Base-by-base conservation (phyloP, 2,888 invertebrate species). In the Lepidochitona cinerea region DNA sequence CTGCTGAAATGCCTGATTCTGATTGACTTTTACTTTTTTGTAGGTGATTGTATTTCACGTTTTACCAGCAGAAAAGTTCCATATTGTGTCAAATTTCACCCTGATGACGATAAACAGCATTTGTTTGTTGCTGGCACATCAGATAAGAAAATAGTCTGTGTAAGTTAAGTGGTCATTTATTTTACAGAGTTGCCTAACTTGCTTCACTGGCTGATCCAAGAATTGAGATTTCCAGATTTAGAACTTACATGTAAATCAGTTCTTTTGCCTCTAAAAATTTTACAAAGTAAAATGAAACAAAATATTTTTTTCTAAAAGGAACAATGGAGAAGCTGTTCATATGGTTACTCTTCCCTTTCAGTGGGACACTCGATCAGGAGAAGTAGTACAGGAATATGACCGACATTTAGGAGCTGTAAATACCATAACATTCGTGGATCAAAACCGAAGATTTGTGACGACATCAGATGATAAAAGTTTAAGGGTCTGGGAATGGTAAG, bases 401-500 rank as follows among this genome's bases (percentile, higher is more conserved):
- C 93, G 99, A 0, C 99, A 99, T 92, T 93, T 99, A 79, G 99
- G 99, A 7, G 98, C 99, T 1, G 99, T 99, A 0, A 99, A 99
- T 91, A 95, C 97, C 0, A 98, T 99, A 85, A 99, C 99, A 0
- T 99, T 99, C 91, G 98, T 99, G 0, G 99, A 99, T 90, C 97
- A 98, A 87, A 99, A 99, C 92, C 92, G 99, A 35, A 92, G 99
- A 83, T 99, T 99, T 91, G 98, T 99, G 3, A 97, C 99, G 23
- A 99, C 99, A 0, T 99, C 99, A 0, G 99, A 99, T 90, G 99
- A 99, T 91, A 99, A 99, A 92, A 98, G 97, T 89, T 93, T 99
- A 82, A 92, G 99, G 70, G 98, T 99, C 67, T 99, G 99, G 99
- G 99, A 99, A 92, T 99, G 99, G 99, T 95, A 88, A 90, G 93